These are phyloP conservation scores for Diabrotica undecimpunctata DNA, from an alignment of 1,140 invertebrate species.

Conservation along the genomic window DNA sequence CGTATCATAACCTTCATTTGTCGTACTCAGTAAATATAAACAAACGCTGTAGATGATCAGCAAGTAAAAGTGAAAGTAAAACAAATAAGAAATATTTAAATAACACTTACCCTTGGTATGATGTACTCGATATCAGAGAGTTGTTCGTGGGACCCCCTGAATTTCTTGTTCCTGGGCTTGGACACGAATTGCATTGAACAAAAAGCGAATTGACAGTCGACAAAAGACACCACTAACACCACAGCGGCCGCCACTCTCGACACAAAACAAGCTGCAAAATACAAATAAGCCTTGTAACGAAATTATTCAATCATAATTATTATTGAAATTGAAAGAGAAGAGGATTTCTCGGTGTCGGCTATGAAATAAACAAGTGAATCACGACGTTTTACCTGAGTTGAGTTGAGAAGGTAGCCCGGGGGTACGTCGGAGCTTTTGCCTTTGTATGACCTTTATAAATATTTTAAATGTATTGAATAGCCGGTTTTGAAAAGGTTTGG, in stretches of 20 bases:
- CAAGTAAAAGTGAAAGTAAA: not conserved
- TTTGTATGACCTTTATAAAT: conserved; percentile 21
- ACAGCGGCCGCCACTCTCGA: conserved; percentile 46
- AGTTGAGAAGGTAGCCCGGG: conserved; percentile 6
- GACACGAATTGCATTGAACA: conserved; percentile 49
- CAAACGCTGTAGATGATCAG: too few species aligned
- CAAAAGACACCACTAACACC: conserved; percentile 49
- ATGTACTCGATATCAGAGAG: conserved; percentile 53
- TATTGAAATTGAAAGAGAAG: conserved; percentile 4
- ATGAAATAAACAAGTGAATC: conserved; percentile 12
- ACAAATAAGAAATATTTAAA: not conserved
- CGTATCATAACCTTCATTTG: too few species aligned
- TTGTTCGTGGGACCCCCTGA: conserved; percentile 46
- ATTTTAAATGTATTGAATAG: conserved; percentile 13
- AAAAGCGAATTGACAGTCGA: conserved; percentile 52
- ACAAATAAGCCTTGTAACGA: conserved; percentile 8
- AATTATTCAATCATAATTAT: conserved; percentile 16
- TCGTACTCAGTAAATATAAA: too few species aligned
- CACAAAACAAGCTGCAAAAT: conserved; percentile 47
- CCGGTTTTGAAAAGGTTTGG: conserved; percentile 20
- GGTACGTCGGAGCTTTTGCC: conserved; percentile 8
- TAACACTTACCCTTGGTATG: conserved; percentile 49
- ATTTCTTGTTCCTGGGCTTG: conserved; percentile 32
- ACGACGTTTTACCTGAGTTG: conserved; percentile 19
- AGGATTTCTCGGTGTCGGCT: conserved; percentile 5